Conservation (phyloP, 2,888 invertebrate genomes). For the Parnassius orleans region DNA sequence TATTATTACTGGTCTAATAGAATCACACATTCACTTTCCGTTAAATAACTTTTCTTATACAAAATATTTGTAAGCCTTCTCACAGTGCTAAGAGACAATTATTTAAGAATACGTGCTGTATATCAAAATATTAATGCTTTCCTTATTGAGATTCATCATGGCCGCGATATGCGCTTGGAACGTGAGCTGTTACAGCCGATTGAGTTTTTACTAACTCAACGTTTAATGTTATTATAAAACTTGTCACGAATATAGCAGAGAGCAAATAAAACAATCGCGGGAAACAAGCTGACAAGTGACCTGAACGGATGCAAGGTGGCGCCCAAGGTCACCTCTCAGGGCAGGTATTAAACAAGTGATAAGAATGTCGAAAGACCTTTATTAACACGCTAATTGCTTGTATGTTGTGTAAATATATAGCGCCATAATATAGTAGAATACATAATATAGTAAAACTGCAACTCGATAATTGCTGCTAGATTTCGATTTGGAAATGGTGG, state of each 20-base stretch:
- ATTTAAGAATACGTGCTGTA: not conserved
- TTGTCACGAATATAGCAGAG: constrained; percentile 22
- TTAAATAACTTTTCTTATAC: no score
- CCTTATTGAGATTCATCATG: not conserved
- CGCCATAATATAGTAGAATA: no score
- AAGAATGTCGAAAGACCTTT: not conserved
- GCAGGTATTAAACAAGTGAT: constrained; percentile 20
- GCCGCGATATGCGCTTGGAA: not conserved
- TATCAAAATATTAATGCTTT: constrained; percentile 2
- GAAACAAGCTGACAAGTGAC: constrained; percentile 20
- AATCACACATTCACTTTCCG: no score
- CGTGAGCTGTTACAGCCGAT: constrained; percentile 5
- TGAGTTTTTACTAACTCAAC: constrained; percentile 15
- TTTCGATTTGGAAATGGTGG: no score
- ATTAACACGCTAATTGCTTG: constrained; percentile 3
- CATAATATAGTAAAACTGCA: no score
- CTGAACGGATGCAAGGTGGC: constrained; percentile 24
- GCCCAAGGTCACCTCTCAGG: constrained; percentile 20
- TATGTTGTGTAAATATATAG: not conserved
- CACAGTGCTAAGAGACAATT: not conserved
- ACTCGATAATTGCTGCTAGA: no score
- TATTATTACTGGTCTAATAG: no score
- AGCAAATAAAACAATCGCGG: constrained; percentile 24
- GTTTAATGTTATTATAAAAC: constrained; percentile 22
- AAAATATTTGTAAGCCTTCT: no score